Evolutionary conservation across 2,113 vertebrate genomes (phyloP).

Genomic region (Laticauda laticaudata): DNA sequence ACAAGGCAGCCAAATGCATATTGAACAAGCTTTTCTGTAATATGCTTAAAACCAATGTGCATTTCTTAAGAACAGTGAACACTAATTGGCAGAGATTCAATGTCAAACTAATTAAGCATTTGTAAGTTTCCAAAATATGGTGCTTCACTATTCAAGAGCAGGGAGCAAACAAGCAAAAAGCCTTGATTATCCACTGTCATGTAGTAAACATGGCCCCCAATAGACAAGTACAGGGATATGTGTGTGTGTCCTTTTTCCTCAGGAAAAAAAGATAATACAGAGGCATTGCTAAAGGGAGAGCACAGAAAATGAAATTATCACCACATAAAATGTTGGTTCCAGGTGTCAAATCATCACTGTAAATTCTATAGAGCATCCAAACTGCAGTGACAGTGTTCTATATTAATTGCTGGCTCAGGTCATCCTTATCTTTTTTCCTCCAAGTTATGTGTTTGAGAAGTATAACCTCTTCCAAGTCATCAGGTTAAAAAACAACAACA

Average conservation of each 20-base stretch:
- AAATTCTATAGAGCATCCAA: constrained; percentile 39
- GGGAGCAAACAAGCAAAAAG: constrained; percentile 37
- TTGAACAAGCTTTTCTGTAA: not conserved
- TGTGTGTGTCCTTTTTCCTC: not conserved
- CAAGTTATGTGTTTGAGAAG: not conserved
- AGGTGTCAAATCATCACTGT: constrained; percentile 44
- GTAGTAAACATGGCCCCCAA: constrained; percentile 34
- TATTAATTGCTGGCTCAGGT: constrained; percentile 12
- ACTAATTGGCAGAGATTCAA: constrained; percentile 10
- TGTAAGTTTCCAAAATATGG: constrained; percentile 24
- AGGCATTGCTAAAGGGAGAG: constrained; percentile 52
- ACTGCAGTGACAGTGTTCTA: constrained; percentile 32
- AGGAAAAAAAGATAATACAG: constrained; percentile 30
- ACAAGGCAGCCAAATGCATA: constrained; percentile 5
- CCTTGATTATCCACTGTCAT: constrained; percentile 53
- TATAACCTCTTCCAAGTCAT: not conserved
- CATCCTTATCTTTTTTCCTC: not conserved
- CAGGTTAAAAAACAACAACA: not conserved
- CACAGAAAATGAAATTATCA: constrained; percentile 44
- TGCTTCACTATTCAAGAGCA: constrained; percentile 29
- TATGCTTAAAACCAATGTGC: constrained; percentile 14
- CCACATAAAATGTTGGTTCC: constrained; percentile 41
- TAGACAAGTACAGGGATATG: constrained; percentile 9
- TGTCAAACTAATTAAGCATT: constrained; percentile 18
- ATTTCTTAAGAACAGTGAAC: not conserved